Evolutionary conservation across 2,888 invertebrate species (phyloP).

Genomic region (Drosophila colorata): DNA sequence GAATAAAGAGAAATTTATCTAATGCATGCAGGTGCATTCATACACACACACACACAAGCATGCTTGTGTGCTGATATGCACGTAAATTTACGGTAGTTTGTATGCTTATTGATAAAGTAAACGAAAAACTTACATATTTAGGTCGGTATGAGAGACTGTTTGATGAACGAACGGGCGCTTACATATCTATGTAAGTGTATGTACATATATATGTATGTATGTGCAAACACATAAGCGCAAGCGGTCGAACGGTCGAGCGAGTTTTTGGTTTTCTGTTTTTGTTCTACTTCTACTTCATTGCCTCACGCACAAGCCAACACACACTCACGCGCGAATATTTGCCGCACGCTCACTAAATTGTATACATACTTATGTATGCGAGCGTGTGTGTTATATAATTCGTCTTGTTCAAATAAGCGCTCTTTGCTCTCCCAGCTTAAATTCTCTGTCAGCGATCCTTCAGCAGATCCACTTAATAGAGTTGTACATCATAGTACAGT

Average conservation of each 20-base stretch:
- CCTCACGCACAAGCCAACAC: slow-evolving; percentile 29
- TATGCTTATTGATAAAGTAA: slow-evolving; percentile 64
- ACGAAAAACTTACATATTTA: slow-evolving; percentile 52
- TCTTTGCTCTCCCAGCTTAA: neutral
- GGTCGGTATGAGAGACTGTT: slow-evolving; percentile 65
- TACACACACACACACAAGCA: neutral
- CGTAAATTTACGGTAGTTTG: slow-evolving; percentile 37
- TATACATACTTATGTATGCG: slow-evolving; percentile 10
- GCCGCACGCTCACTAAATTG: slow-evolving; percentile 9
- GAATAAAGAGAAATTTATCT: slow-evolving; percentile 30
- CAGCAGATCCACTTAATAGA: slow-evolving; percentile 11
- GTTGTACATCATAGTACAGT: too few relatives aligned
- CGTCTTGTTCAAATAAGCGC: slow-evolving; percentile 40
- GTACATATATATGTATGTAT: neutral
- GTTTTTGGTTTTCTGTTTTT: slow-evolving; percentile 53
- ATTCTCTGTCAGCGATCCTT: slow-evolving; percentile 20
- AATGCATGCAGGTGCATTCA: slow-evolving; percentile 7
- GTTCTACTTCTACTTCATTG: slow-evolving; percentile 63
- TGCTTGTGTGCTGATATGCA: slow-evolving; percentile 10
- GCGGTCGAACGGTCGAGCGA: slow-evolving; percentile 40
- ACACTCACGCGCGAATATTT: slow-evolving; percentile 19
- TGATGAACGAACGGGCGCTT: slow-evolving; percentile 29
- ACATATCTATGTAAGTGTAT: neutral
- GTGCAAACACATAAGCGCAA: slow-evolving; percentile 21
- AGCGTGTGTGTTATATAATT: slow-evolving; percentile 44